phyloP scores from a whole-genome alignment of 2,888 invertebrate species.

The Xanthia icteritia region DNA sequence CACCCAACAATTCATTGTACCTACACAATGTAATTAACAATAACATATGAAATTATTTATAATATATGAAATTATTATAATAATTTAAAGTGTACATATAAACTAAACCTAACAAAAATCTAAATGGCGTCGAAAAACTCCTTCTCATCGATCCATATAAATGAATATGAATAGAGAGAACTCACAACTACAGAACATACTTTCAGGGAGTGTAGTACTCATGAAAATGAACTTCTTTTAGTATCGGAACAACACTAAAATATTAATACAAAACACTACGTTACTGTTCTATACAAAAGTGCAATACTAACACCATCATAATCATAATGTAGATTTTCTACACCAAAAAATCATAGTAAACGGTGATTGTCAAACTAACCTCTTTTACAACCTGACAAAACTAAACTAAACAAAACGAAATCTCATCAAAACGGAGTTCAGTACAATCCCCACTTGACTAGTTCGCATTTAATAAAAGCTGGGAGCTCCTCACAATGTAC shows the following conservation, averaged over 20 bases:
- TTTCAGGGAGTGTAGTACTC: background rate
- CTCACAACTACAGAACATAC: too few species aligned
- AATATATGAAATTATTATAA: too few species aligned
- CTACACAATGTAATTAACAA: too few species aligned
- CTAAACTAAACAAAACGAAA: conserved; percentile 23
- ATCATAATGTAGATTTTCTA: background rate
- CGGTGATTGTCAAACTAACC: background rate
- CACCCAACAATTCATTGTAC: too few species aligned
- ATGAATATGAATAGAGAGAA: background rate
- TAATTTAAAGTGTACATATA: too few species aligned
- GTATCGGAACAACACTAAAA: background rate
- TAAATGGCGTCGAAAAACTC: too few species aligned
- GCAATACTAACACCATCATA: background rate
- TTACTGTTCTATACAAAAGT: background rate
- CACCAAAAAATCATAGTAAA: background rate
- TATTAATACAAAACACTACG: background rate
- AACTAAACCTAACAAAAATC: too few species aligned
- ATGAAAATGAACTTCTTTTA: background rate
- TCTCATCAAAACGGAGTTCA: conserved; percentile 23
- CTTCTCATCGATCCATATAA: too few species aligned
- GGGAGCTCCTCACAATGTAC: conserved; percentile 26
- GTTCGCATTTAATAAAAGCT: conserved; percentile 45
- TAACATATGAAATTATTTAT: too few species aligned
- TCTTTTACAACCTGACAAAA: background rate
- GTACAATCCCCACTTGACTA: conserved; percentile 40